phyloP scores from a whole-genome alignment of 1,140 invertebrate species.

The Glossosoma conforme region DNA sequence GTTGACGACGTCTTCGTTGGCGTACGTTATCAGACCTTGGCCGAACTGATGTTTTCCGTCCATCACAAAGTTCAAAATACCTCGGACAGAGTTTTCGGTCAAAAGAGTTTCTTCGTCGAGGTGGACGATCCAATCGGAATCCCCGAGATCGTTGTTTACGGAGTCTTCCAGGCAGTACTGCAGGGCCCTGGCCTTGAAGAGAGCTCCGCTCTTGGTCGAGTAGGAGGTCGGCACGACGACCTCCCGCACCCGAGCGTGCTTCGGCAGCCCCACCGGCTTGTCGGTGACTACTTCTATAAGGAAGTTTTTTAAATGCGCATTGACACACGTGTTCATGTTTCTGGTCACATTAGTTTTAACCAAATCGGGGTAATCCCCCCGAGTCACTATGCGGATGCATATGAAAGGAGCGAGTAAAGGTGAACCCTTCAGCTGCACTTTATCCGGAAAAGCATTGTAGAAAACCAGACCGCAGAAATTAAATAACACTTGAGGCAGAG shows the following conservation, averaged over 20 bases:
- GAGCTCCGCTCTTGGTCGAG: constrained; percentile 80
- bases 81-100: constrained; percentile 85
- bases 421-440: constrained; percentile 83
- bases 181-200: constrained; percentile 92
- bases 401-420: constrained; percentile 91
- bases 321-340: constrained; percentile 86
- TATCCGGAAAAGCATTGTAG: constrained; percentile 94
- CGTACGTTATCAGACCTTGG: constrained; percentile 97
- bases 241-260: constrained; percentile 71
- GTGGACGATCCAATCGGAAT: constrained; percentile 96
- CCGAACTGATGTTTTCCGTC: constrained; percentile 96
- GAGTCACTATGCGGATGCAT: constrained; percentile 91
- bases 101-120: constrained; percentile 95
- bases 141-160: constrained; percentile 74
- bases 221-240: constrained; percentile 84
- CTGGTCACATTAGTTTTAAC: constrained; percentile 83
- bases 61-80: constrained; percentile 93
- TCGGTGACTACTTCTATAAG: constrained; percentile 97
- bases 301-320: constrained; percentile 92
- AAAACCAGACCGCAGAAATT: constrained; percentile 87
- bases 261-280: constrained; percentile 71
- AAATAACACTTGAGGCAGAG: constrained; percentile 84
- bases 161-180: constrained; percentile 94
- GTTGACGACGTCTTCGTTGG: constrained; percentile 93
- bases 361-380: constrained; percentile 90